Conservation (phyloP, 1,140 invertebrate species). For the Gerris buenoi region DNA sequence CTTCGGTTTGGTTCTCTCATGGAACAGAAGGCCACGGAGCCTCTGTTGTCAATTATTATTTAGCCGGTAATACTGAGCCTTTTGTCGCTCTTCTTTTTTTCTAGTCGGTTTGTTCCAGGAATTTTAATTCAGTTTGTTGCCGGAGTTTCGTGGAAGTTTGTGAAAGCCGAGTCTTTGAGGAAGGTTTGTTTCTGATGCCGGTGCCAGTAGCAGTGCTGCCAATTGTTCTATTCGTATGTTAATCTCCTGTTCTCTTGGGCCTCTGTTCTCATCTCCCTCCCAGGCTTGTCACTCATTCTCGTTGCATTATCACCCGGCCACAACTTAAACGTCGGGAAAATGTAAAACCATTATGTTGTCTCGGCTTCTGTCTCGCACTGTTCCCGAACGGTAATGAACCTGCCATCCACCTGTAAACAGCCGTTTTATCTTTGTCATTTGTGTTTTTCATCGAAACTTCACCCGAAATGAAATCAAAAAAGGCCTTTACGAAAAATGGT, state of each 20-base stretch:
- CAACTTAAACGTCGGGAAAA: no score
- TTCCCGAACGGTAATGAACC: no score
- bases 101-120: not conserved
- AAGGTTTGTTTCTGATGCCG: not conserved
- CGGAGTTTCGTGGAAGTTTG: not conserved
- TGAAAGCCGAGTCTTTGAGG: not conserved
- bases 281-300: no score
- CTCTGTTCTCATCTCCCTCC: no score
- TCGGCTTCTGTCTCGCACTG: no score
- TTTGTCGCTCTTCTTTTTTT: not conserved
- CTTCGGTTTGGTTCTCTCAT: not conserved
- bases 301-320: no score
- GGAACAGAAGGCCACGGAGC: not conserved
- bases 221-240: not conserved
- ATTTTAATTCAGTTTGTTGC: not conserved
- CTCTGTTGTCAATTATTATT: not conserved
- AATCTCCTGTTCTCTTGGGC: not conserved
- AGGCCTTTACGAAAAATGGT: no score
- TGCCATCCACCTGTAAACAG: no score
- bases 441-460: no score
- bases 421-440: no score
- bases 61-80: not conserved
- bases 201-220: not conserved
- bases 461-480: no score
- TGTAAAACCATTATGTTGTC: no score